A percentile compares a stretch with the other conserved stretches of the same genome.
phyloP scores from a whole-genome alignment of 2,797 vertebrate species.

The Sphenopsis melanotis region DNA sequence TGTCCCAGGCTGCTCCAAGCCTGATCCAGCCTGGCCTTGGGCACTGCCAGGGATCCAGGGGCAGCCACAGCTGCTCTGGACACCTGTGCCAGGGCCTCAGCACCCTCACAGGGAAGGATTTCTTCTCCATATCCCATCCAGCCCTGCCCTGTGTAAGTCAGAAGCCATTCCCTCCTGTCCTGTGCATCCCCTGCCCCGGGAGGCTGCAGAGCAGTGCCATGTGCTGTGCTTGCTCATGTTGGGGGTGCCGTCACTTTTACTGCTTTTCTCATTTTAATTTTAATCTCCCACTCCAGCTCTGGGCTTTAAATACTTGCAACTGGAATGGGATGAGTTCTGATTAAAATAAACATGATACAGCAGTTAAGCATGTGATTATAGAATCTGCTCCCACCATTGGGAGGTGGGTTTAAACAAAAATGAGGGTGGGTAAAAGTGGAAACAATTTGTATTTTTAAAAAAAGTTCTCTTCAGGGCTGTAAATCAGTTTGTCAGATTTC shows the following conservation, averaged over 20 bases:
- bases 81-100: accelerated
- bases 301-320: neutral
- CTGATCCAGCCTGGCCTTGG: accelerated
- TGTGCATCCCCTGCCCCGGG: neutral
- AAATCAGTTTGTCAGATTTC: neutral
- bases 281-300: neutral
- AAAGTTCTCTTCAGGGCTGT: neutral
- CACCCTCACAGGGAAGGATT: neutral
- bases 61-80: neutral
- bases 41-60: neutral
- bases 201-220: neutral
- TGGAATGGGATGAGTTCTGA: neutral
- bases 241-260: neutral
- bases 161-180: neutral
- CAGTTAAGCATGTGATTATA: neutral
- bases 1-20: neutral
- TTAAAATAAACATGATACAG: neutral
- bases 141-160: neutral
- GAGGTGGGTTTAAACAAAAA: neutral
- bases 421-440: neutral
- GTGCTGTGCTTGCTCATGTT: neutral
- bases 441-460: neutral
- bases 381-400: neutral
- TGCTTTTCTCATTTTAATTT: neutral
- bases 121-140: neutral